A percentile compares a stretch with the other conserved stretches of the same genome.
Evolutionary conservation across 2,888 invertebrate species (phyloP).

Genomic region (Spisula solida): DNA sequence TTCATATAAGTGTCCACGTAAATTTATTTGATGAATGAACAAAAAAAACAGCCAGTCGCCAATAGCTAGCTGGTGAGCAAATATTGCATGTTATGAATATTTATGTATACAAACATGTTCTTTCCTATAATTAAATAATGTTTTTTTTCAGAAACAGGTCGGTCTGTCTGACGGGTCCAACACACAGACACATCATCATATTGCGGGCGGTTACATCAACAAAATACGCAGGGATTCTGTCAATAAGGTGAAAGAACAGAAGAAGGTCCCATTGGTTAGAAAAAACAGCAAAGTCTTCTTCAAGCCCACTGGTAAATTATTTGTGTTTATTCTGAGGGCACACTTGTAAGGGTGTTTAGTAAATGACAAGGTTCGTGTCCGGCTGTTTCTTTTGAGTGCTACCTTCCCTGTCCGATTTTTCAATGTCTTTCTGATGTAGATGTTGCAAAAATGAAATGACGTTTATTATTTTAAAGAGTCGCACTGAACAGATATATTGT

Average conservation of each 20-base stretch:
- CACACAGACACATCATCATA: background rate
- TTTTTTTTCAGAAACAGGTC: constrained; percentile 30
- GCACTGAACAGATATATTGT: no score
- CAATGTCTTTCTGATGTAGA: no score
- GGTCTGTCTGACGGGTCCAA: constrained; percentile 47
- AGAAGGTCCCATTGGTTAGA: constrained; percentile 57
- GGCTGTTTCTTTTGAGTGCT: no score
- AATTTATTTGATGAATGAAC: no score
- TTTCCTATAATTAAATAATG: background rate
- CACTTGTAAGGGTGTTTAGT: no score
- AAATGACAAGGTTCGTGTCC: no score
- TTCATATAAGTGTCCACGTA: no score
- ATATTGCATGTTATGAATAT: background rate
- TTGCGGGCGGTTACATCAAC: constrained; percentile 55
- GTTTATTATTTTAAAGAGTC: no score
- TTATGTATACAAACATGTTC: background rate
- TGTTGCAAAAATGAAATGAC: no score
- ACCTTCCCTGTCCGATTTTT: no score
- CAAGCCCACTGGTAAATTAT: constrained; percentile 52
- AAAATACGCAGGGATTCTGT: constrained; percentile 61
- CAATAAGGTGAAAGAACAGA: constrained; percentile 63
- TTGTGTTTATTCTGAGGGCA: background rate
- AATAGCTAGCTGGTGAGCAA: no score
- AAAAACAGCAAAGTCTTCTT: constrained; percentile 57
- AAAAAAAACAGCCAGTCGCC: no score